Evolutionary conservation across 2,797 vertebrate genomes (phyloP), one percentile per base, ranked within the genome.

Genomic region (Epinephelus coioides): DNA sequence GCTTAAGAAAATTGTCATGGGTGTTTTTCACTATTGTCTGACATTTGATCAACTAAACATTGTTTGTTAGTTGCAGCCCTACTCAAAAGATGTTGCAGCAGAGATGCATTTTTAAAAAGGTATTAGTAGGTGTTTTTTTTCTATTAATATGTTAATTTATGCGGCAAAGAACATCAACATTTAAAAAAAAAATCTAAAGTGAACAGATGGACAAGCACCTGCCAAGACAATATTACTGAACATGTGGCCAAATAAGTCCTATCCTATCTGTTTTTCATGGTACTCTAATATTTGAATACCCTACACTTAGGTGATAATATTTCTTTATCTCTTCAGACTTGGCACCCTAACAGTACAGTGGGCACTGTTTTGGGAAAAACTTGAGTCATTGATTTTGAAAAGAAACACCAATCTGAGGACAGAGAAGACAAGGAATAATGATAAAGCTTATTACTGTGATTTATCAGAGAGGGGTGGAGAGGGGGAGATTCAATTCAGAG

Each of bases 391-490:
- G 6, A 23, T 69, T 23, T 69, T 53, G 10, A 71, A 15, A 50
- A 14, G 43, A 55, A 51, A 74, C 55, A 63, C n/a, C 43, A 30
- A 19, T 64, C 47, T 59, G 47, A 78, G 61, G 25, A 56, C 47
- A 54, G 34, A 80, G 57, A 63, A 38, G 53, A 74, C 30, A 44
- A 57, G 12, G 6, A 64, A 21, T 23, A 47, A 71, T 76, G 61
- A 47, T 64, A 19, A 23, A 70, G 65, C 38, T 76, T 5, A 40
- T 65, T 43, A 17, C 18, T 54, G 19, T 44, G 40, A 65, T 73
- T 71, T 30, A 64, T 78, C 55, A 69, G 21, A 54, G 34, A 65
- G 38, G 44, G n/a, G 56, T 1, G 3, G 19, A 14, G 13, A 30
- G 21, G 19, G 5, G 18, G 47, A 8, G 66, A 27, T 56, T 61